phyloP scores from a whole-genome alignment of 2,797 vertebrate species.

The Sternarchorhynchus goeldii region DNA sequence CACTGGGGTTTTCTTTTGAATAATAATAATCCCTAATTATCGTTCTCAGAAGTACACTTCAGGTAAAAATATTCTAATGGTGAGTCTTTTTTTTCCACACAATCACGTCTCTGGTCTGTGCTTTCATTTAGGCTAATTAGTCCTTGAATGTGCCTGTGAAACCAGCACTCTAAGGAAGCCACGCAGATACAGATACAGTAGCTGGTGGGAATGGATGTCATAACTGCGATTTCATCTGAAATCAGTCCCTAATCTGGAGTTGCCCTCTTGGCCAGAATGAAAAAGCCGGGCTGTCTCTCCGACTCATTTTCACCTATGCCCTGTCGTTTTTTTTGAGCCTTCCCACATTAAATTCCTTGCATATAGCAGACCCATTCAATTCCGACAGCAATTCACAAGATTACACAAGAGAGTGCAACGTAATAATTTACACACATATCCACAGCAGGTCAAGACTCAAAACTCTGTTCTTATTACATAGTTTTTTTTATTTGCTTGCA shows the following conservation, averaged over 20 bases:
- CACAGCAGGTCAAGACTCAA: background rate
- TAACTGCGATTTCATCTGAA: constrained; percentile 41
- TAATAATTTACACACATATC: background rate
- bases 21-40: constrained; percentile 70
- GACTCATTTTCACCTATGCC: background rate
- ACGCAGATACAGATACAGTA: constrained; percentile 37
- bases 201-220: constrained; percentile 39
- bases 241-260: constrained; percentile 31
- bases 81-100: constrained; percentile 43
- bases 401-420: background rate
- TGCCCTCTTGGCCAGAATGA: constrained; percentile 3
- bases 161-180: constrained; percentile 39
- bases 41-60: constrained; percentile 64
- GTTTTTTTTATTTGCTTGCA: background rate
- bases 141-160: constrained; percentile 42
- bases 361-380: too few relatives aligned
- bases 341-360: too few relatives aligned
- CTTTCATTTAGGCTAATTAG: constrained; percentile 53
- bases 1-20: constrained; percentile 65
- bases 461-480: background rate
- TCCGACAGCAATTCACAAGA: too few relatives aligned
- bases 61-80: constrained; percentile 52
- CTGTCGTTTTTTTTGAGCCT: too few relatives aligned
- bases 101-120: constrained; percentile 32
- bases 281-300: background rate